Percentiles rank a stretch among this genome's conserved stretches.
Conservation (phyloP, 1,140 invertebrate genomes). For the Patella vulgata region DNA sequence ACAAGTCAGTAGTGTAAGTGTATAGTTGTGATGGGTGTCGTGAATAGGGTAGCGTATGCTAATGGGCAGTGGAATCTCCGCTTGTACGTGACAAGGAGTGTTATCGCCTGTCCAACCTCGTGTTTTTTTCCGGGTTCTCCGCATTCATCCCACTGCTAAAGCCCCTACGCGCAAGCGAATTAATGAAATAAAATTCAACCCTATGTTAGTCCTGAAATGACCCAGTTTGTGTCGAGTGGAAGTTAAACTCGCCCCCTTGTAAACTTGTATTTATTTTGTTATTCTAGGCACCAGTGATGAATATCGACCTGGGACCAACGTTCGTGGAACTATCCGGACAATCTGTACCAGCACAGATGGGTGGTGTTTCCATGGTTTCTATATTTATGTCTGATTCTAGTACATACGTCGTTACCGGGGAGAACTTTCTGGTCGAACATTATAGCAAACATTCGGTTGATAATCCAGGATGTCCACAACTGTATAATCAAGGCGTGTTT, state of each 20-base stretch:
- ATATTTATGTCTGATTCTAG: conserved; percentile 40
- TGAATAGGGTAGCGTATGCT: too few species aligned
- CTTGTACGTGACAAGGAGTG: too few species aligned
- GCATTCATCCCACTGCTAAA: too few species aligned
- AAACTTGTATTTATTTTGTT: conserved; percentile 66
- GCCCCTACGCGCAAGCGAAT: too few species aligned
- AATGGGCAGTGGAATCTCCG: conserved; percentile 28
- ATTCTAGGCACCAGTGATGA: conserved; percentile 72
- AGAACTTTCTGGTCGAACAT: conserved; percentile 79
- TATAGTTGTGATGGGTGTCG: too few species aligned
- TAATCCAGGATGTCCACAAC: conserved; percentile 51
- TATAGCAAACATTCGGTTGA: conserved; percentile 75
- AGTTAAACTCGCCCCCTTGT: too few species aligned
- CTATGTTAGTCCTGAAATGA: too few species aligned
- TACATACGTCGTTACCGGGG: conserved; percentile 19
- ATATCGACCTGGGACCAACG: conserved; percentile 84
- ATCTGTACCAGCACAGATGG: conserved; percentile 69
- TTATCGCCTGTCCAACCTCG: too few species aligned
- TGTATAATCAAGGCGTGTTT: conserved; percentile 44
- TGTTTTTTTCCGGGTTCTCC: too few species aligned
- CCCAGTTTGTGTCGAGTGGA: too few species aligned
- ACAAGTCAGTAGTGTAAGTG: too few species aligned
- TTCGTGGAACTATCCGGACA: conserved; percentile 76
- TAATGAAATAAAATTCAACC: too few species aligned
- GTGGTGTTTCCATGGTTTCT: conserved; percentile 73